Evolutionary conservation across 2,113 vertebrate species (phyloP), one percentile per base, ranked within the genome.

Genomic region (Sterna hirundo): DNA sequence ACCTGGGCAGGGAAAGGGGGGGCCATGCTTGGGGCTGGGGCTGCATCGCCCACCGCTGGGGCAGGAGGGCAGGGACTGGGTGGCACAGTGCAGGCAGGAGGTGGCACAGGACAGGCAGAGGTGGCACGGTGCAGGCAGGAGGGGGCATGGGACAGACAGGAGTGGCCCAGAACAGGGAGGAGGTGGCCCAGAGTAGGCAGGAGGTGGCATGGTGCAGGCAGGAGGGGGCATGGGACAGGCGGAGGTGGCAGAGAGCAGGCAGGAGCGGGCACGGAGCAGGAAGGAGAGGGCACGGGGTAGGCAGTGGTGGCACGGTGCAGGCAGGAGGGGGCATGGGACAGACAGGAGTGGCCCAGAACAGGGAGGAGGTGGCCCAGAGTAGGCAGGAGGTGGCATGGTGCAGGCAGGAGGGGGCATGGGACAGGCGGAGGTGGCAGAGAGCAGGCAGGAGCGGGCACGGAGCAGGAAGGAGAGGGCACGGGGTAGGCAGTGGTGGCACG

Each of bases 211-310:
- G 3, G 32, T 1, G 3, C 22, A 11, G 16, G 21, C 4, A 23
- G 36, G 34, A 18, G 16, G 36, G 23, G 32, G 15, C 32, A 36
- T 5, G 3, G 23, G 8, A 5, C 10, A 32, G 34, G 23, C 44
- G 27, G 11, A 20, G 25, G 25, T 18, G 38, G 15, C 32, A 36
- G 1, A 3, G 32, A 1, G 3, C 22, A 11, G 16, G 21, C 4
- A 23, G 36, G 34, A 18, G 16, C 32, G 23, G 9, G 44, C 55
- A 58, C 18, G 3, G 30, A 1, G 25, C 44, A 8, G 52, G 27
- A 8, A 11, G 40, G 22, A 8, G 34, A 19, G 21, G 40, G 46
- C 34, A 32, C 1, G 2, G 55, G 5, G 9, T 20, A 29, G 34
- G 64, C 10, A 13, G 20, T 17, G 15, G 32, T 9, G 38, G 15